These are phyloP conservation scores for Drosophila greeni DNA, from an alignment of 2,888 invertebrate species.

Conservation along the genomic window DNA sequence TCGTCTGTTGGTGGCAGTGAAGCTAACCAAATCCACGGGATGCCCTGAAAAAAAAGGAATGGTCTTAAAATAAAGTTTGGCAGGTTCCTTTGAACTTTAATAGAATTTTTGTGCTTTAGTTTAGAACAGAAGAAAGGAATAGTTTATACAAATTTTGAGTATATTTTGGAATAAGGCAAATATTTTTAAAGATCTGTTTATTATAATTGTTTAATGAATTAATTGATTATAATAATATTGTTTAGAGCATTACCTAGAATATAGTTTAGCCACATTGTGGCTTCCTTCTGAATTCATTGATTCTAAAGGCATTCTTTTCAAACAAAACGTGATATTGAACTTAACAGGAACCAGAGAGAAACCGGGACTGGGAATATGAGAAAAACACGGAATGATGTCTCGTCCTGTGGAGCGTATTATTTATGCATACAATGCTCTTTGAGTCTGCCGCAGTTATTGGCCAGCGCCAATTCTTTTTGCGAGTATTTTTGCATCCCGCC, in stretches of 20 bases:
- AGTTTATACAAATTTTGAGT: too few species aligned
- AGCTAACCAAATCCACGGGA: conserved; percentile 32
- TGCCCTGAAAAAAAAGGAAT: background rate
- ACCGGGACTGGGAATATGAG: background rate
- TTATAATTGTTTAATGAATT: too few species aligned
- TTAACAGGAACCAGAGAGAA: background rate
- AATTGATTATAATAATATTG: too few species aligned
- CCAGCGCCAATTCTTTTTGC: conserved; percentile 48
- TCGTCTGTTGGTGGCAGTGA: conserved; percentile 20
- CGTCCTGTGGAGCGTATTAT: conserved; percentile 55
- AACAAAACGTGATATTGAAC: conserved; percentile 1
- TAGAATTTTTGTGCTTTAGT: background rate
- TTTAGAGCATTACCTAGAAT: too few species aligned
- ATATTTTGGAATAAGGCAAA: too few species aligned
- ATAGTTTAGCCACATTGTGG: background rate
- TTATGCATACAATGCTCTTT: conserved; percentile 72
- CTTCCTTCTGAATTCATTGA: background rate
- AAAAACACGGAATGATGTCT: conserved; percentile 7
- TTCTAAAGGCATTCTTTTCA: background rate
- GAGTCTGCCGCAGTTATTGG: conserved; percentile 71
- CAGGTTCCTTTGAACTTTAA: background rate
- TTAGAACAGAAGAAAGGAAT: background rate
- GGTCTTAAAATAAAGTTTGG: background rate
- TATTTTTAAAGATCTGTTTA: too few species aligned
- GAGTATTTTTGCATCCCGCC: conserved; percentile 25